Conservation (phyloP, 2,113 vertebrate genomes). For the Arenaria interpres region DNA sequence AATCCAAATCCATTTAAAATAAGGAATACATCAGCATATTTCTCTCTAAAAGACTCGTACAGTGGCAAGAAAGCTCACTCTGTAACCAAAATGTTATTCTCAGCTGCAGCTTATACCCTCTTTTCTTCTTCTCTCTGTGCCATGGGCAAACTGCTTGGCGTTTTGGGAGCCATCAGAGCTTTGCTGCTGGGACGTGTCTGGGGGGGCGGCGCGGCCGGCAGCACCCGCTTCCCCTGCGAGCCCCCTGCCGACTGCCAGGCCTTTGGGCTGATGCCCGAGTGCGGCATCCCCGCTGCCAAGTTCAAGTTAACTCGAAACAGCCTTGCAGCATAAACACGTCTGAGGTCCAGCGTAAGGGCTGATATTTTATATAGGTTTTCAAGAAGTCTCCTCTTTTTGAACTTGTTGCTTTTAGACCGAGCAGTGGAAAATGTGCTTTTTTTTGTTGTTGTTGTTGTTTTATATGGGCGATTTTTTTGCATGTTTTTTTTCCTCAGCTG, state of each 20-base stretch:
- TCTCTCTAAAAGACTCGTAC: not conserved
- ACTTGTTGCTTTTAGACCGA: not conserved
- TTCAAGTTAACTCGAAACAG: not conserved
- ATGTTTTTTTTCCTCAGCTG: not conserved
- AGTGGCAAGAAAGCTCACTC: not conserved
- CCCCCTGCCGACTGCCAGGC: not conserved
- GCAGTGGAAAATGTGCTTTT: not conserved
- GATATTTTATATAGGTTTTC: not conserved
- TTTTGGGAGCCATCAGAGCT: not conserved
- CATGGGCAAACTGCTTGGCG: fast-evolving
- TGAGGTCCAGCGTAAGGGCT: not conserved
- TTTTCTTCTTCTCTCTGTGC: not conserved
- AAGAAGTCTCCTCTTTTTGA: not conserved
- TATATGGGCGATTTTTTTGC: not conserved
- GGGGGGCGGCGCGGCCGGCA: fast-evolving
- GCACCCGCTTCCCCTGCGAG: not conserved
- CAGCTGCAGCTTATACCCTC: not conserved
- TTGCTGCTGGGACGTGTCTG: not conserved
- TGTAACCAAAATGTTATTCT: not conserved
- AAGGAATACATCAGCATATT: not conserved
- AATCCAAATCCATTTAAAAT: not conserved
- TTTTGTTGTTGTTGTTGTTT: not conserved
- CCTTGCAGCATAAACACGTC: not conserved
- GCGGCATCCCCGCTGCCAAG: not conserved
- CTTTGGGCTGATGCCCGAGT: fast-evolving